These are phyloP conservation scores for Cacoxenus indagator DNA, from an alignment of 2,888 invertebrate species.

Conservation along the genomic window DNA sequence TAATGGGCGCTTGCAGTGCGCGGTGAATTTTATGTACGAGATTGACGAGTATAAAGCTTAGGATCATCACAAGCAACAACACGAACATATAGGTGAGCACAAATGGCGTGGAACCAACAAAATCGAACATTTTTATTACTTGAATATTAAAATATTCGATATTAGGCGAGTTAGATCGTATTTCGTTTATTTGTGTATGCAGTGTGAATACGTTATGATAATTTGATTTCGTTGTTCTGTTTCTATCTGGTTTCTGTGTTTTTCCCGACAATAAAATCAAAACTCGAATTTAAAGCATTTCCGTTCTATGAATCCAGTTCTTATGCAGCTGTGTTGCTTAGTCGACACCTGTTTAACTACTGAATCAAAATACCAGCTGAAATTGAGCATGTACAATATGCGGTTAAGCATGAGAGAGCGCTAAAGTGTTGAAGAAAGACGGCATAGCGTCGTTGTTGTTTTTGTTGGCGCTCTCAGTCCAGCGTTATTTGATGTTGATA, in stretches of 20 bases:
- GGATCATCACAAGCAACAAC: constrained; percentile 63
- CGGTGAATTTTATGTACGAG: constrained; percentile 65
- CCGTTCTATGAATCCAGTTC: neutral
- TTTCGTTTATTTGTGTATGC: too few relatives aligned
- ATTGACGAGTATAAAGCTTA: constrained; percentile 68
- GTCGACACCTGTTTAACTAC: neutral
- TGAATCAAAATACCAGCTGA: neutral
- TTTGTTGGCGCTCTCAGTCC: neutral
- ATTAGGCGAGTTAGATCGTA: too few relatives aligned
- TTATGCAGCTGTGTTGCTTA: neutral
- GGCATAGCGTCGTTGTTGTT: neutral
- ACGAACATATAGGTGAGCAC: constrained; percentile 68
- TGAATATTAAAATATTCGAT: too few relatives aligned
- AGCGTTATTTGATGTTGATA: neutral
- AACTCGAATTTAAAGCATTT: neutral
- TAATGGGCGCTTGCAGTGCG: constrained; percentile 30
- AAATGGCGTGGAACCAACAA: constrained; percentile 64
- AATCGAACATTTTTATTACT: constrained; percentile 60
- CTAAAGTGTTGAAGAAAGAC: too few relatives aligned
- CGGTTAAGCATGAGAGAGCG: neutral
- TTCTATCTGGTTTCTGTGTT: constrained; percentile 41
- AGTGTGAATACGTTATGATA: too few relatives aligned
- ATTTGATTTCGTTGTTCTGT: constrained; percentile 18
- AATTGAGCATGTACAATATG: neutral
- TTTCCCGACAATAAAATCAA: constrained; percentile 14